Base-by-base conservation (phyloP, 35 echinoderm and acorn worm species). In the Apostichopus parvimensis region DNA sequence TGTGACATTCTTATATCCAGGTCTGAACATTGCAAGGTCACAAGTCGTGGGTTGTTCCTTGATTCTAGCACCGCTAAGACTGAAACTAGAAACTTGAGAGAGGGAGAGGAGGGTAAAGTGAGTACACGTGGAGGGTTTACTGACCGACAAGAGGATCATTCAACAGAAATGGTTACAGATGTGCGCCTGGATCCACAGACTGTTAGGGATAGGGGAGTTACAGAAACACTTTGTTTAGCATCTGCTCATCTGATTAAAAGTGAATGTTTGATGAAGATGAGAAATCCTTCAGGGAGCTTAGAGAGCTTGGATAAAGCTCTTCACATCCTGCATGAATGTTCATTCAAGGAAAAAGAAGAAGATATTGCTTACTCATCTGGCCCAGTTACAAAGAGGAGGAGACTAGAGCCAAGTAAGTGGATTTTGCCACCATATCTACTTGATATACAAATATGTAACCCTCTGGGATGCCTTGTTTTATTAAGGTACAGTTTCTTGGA, bases 1-100 rank as follows among this genome's bases (percentile, higher is more conserved):
- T 93, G 92, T 87, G 92, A 88, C 77, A 57, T 61, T 12, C 12
- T 93, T 71, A 26, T 93, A 72, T 65, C 57, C 0, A 88, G 86
- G 86, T 72, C 25, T 66, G 61, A 18, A 61, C 53, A 57, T 11
- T 61, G 24, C 58, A 66, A 87, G 83, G 60, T 87, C 83, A 87
- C 54, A 66, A 56, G 83, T 88, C 62, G 72, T 4, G 14, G 79
- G 79, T 6, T 75, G 17, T 7, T 75, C 5, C 17, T 9, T 3
- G 20, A 59, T 22, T 59, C 20, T 17, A 15, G 54, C 17, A 45
- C 23, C 11, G 5, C 25, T 5, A 5, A 9, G 14, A 80, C 6
- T 25, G 34, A 80, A 80, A 18, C 9, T 80, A 21, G 22, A 78
- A 12, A 12, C 12, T 61, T 8, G 6, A 61, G 0, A 12, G 58